Base-by-base conservation (phyloP, 2,888 invertebrate genomes). In the Chromoteleia sp. region DNA sequence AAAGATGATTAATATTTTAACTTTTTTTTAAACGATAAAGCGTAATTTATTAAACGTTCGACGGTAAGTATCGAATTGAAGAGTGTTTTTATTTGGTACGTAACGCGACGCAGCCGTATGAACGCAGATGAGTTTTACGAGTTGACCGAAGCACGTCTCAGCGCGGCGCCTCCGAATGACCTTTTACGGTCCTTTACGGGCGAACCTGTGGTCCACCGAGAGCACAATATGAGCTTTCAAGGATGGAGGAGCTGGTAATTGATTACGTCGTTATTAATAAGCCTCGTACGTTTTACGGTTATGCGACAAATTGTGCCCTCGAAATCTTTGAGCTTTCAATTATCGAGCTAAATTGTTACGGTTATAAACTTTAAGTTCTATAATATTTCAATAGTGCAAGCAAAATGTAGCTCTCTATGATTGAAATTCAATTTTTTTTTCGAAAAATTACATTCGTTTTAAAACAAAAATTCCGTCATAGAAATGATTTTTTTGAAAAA, bases 111-210 rank as follows among this genome's bases (percentile, higher is more conserved):
- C 70, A 75, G 59, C 75, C 63, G 84, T 83, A 87, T 88, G 88
- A 88, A 87, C 89, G 84, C 88, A 88, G 89, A 88, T 88, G 88
- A 88, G 87, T 88, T 89, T 89, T 88, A 88, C 85, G 89, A 88
- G 87, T 87, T 81, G 83, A 84, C 78, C 82, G 80, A 84, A 82
- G 85, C 87, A 86, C 87, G 86, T 86, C 84, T 85, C 85, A 84
- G 73, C 71, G 80, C 81, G 84, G 83, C 85, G 83, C 86, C 81
- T 84, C 84, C 67, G 77, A 81, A 84, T 84, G 83, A 86, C 85
- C 85, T 85, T 85, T 85, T 85, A 85, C 85, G 83, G 85, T 85
- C 84, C 81, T 85, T 82, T 83, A 80, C 79, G 70, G 83, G 70
- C 81, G 58, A 79, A 63, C 73, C 73, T 71, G 77, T 81, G 82